Percentiles rank a stretch among this genome's conserved stretches.
Evolutionary conservation across 2,888 invertebrate species (phyloP).

Genomic region (Calephelis perditalis): DNA sequence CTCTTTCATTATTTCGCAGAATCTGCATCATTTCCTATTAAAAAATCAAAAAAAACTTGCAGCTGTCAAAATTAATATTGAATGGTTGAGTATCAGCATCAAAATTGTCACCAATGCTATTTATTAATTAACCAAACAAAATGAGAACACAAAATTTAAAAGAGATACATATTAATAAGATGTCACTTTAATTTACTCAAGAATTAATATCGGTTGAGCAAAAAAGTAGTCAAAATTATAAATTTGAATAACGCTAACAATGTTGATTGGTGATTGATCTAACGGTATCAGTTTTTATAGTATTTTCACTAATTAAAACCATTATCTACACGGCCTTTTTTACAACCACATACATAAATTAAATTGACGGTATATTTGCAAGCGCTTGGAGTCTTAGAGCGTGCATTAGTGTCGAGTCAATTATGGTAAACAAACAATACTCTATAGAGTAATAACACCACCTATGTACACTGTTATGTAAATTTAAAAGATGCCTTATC

Average conservation of each 20-base stretch:
- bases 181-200: neutral
- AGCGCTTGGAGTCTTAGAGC: neutral
- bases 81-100: too few relatives aligned
- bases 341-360: neutral
- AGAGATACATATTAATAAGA: neutral
- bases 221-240: neutral
- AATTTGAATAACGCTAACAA: neutral
- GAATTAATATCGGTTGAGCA: neutral
- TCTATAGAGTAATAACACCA: neutral
- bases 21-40: too few relatives aligned
- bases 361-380: neutral
- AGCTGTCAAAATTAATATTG: too few relatives aligned
- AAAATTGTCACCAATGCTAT: too few relatives aligned
- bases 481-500: too few relatives aligned
- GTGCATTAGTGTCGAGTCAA: neutral
- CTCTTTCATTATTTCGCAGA: too few relatives aligned
- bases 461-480: neutral
- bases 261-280: slow-evolving; percentile 4
- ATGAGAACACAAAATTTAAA: neutral
- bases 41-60: too few relatives aligned
- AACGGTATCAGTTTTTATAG: slow-evolving; percentile 1
- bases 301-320: slow-evolving; percentile 7
- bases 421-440: too few relatives aligned
- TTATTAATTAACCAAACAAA: slow-evolving; percentile 8
- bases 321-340: neutral